Evolutionary conservation across 2,113 vertebrate species (phyloP).

Genomic region (Zosterops hypoxanthus): DNA sequence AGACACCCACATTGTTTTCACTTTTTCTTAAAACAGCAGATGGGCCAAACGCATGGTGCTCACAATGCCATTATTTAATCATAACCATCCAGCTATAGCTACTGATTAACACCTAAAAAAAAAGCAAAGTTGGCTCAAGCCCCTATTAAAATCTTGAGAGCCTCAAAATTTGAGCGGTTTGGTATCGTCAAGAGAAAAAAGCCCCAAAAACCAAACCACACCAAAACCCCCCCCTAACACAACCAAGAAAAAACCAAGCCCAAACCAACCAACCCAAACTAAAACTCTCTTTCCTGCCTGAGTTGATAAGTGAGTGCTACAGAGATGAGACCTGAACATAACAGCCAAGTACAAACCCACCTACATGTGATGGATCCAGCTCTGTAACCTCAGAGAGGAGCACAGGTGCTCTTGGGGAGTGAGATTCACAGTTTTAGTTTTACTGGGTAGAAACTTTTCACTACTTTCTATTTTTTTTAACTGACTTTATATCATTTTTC

Average conservation of each 20-base stretch:
- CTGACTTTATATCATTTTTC: not conserved
- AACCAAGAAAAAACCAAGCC: not conserved
- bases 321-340: not conserved
- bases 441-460: not conserved
- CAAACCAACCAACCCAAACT: not conserved
- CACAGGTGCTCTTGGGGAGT: not conserved
- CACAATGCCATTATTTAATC: not conserved
- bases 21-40: not conserved
- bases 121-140: not conserved
- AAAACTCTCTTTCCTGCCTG: not conserved
- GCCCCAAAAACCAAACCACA: accelerated
- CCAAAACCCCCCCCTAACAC: not conserved
- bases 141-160: not conserved
- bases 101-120: not conserved
- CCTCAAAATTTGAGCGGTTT: not conserved
- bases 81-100: not conserved
- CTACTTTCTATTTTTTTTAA: too few relatives aligned
- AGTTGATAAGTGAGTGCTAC: not conserved
- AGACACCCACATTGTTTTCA: not conserved
- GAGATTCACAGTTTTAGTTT: not conserved
- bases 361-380: accelerated
- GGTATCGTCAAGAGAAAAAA: not conserved
- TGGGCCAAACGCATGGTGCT: not conserved
- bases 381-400: not conserved
- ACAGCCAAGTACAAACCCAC: not conserved